Percentiles rank a stretch among this genome's conserved stretches.
Evolutionary conservation across 53 echinoderm and acorn worm species (phyloP).

Genomic region (Arbacia lixula): DNA sequence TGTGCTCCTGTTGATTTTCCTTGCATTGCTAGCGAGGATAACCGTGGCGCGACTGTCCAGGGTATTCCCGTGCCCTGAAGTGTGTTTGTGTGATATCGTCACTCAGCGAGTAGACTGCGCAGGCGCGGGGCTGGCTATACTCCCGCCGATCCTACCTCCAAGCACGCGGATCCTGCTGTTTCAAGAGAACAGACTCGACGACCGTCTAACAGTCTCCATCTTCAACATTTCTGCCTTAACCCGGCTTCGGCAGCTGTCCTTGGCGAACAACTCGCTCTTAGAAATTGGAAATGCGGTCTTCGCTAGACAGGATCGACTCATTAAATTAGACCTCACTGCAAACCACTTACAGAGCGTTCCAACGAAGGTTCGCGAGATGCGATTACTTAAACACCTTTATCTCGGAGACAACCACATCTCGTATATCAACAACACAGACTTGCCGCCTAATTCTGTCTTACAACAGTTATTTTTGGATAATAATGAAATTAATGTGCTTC

Average conservation of each 20-base stretch:
- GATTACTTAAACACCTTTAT: constrained; percentile 23
- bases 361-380: constrained; percentile 7
- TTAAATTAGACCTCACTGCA: constrained; percentile 5
- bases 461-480: constrained; percentile 18
- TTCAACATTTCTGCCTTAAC: constrained; percentile 22
- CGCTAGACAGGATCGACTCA: neutral
- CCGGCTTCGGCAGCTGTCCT: constrained; percentile 26
- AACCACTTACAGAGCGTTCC: constrained; percentile 34
- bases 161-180: constrained; percentile 37
- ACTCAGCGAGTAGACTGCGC: constrained; percentile 39
- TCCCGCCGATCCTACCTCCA: neutral
- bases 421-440: constrained; percentile 1
- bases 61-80: constrained; percentile 30
- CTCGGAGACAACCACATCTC: constrained; percentile 13
- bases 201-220: neutral
- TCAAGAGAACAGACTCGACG: constrained; percentile 4
- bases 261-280: constrained; percentile 32
- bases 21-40: neutral
- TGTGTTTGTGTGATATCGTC: constrained; percentile 17
- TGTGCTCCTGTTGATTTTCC: neutral
- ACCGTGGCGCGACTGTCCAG: constrained; percentile 12
- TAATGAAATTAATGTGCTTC: constrained; percentile 13
- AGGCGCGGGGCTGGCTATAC: neutral
- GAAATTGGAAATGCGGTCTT: neutral
- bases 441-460: constrained; percentile 16